Evolutionary conservation across 2,888 invertebrate species (phyloP), one percentile per base, ranked within the genome.

Genomic region (Thyatira batis): DNA sequence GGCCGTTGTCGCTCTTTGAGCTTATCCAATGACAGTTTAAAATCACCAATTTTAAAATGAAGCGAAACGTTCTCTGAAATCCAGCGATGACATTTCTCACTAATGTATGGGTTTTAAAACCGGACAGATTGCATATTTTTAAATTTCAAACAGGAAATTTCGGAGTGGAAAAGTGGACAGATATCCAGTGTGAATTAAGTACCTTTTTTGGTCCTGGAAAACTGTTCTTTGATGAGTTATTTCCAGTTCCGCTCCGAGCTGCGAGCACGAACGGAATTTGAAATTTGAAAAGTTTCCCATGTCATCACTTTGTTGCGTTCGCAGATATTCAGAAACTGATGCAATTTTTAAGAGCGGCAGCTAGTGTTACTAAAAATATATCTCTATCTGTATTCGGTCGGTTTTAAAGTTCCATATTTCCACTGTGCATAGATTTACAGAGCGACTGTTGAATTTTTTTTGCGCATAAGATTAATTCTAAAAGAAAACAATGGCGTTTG

Each of bases 181-280:
- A 4, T 23, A 46, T 17, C 20, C 9, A 50, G 58, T 67, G 59
- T 65, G 58, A 63, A 49, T 65, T 67, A 63, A 61, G 63, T 62
- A 71, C 62, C n/a, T n/a, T 75, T 67, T 60, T 55, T 64, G 61
- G 60, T 54, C 55, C 54, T 58, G 9, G 17, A 25, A 57, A 64
- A 65, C 64, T 67, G 52, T 63, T 61, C 65, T 70, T 74, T 76
- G 67, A 72, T 63, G 66, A 72, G 69, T 69, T 72, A 71, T 77
- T 72, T 74, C 63, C 69, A 65, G 61, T 50, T 33, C 55, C 54
- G 52, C 21, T 33, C 55, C 54, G 52, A 20, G 49, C 43, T 54
- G 27, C 46, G 49, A 49, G 52, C 49, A 48, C 23, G 53, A 58
- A 58, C 55, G 54, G 49, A 58, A 62, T 65, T 67, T 62, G 53